Evolutionary conservation across 1,140 invertebrate genomes (phyloP), one percentile per base, ranked within the genome.

Genomic region (Drosophila kikkawai): DNA sequence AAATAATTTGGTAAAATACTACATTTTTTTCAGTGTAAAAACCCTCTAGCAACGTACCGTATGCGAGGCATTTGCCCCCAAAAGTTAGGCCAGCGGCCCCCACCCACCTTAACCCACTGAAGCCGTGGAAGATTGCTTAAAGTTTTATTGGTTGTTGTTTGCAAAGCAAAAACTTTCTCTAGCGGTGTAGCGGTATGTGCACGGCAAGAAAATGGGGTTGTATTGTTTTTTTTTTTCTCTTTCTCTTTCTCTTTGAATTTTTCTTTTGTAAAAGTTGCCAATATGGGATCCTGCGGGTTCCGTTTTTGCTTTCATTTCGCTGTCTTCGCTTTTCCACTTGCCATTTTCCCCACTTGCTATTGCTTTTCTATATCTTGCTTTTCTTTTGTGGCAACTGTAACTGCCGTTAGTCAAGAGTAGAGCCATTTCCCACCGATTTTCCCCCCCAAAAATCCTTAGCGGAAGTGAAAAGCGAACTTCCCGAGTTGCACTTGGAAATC

Each of bases 101-200:
- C 26, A 36, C 50, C 65, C 56, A 66, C 37, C 61, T 79, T 75
- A 71, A 79, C 70, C 75, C 66, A 70, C 48, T 66, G 81, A 69
- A 84, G 85, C 84, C 78, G 74, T 81, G 75, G 80, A 90, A 88
- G 85, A 88, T 88, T 88, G 85, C 85, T 88, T 88, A 90, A 88
- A 88, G 85, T 88, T 88, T 88, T 88, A 88, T 88, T 88, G 85
- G 85, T 88, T 88, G 85, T 90, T 90, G 84, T 88, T 90, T 90
- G 85, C 78, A 88, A 90, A 88, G 85, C 85, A 88, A 90, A 88
- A 88, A 88, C 84, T 88, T 88, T 83, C 79, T 80, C 77, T 66
- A 81, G 80, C 82, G 75, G 74, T 66, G 58, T n/a, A 48, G 47
- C 47, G 47, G 71, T 80, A 74, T 69, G 77, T 37, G 13, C 51